Conservation (phyloP, 2,797 vertebrate species). For the Lepilemur ruficaudatus region DNA sequence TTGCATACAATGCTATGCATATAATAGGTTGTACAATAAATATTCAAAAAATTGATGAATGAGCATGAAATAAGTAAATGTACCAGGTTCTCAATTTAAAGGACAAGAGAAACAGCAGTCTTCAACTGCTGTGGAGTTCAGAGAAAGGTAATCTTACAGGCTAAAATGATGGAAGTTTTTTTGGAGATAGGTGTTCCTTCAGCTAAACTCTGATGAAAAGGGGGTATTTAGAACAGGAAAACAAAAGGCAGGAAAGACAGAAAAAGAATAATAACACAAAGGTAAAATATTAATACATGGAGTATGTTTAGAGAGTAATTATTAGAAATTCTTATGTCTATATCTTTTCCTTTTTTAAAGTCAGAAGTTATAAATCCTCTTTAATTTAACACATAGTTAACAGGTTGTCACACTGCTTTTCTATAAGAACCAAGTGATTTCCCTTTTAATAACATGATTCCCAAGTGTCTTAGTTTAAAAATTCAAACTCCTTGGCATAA, state of each 20-base stretch:
- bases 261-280: background rate
- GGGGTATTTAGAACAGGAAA: background rate
- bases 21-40: background rate
- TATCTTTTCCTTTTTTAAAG: background rate
- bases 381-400: background rate
- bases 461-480: conserved; percentile 5
- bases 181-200: background rate
- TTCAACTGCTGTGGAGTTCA: background rate
- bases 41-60: background rate
- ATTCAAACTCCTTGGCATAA: background rate
- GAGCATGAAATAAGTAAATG: conserved; percentile 2
- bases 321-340: background rate
- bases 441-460: background rate
- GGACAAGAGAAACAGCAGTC: background rate
- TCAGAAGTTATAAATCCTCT: background rate
- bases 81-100: background rate
- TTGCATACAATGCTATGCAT: background rate
- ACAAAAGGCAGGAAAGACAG: background rate
- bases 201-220: background rate
- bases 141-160: background rate
- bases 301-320: background rate
- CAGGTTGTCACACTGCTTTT: background rate
- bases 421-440: background rate
- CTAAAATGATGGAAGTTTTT: background rate
- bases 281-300: background rate